Percentiles rank a stretch among this genome's conserved stretches.
These are phyloP conservation scores for Subacronicta megacephala DNA, from an alignment of 2,888 invertebrate genomes.

Conservation along the genomic window DNA sequence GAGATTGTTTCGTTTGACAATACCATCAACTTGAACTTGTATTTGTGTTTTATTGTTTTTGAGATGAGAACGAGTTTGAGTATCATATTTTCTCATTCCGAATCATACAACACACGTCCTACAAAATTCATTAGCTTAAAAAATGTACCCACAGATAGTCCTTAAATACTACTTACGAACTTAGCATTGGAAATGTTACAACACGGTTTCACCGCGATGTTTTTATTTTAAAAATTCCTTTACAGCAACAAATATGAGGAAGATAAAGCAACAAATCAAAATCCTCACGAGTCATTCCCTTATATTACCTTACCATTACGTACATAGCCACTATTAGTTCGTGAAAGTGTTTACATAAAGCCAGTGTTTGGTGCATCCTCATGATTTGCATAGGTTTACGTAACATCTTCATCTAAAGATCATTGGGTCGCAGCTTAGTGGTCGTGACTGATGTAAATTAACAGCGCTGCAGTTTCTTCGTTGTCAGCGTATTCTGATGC, in stretches of 20 bases:
- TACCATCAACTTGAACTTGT: no score
- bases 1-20: neutral
- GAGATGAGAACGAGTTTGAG: no score
- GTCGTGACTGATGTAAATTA: slow-evolving; percentile 67
- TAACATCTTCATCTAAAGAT: slow-evolving; percentile 80
- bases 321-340: slow-evolving; percentile 63
- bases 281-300: slow-evolving; percentile 54
- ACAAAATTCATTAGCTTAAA: no score
- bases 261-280: slow-evolving; percentile 52
- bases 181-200: no score
- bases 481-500: slow-evolving; percentile 44
- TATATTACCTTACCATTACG: slow-evolving; percentile 59
- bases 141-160: no score
- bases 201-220: neutral
- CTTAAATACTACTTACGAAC: no score
- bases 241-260: slow-evolving; percentile 28
- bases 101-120: no score
- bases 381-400: slow-evolving; percentile 79
- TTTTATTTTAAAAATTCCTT: slow-evolving; percentile 40
- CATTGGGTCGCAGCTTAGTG: slow-evolving; percentile 72
- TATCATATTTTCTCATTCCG: no score
- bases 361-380: slow-evolving; percentile 73
- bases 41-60: no score
- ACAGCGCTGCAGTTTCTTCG: slow-evolving; percentile 51
- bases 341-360: slow-evolving; percentile 85